Percentiles rank a stretch among this genome's conserved stretches.
Conservation (phyloP, 2,113 vertebrate genomes). For the Chionis minor region DNA sequence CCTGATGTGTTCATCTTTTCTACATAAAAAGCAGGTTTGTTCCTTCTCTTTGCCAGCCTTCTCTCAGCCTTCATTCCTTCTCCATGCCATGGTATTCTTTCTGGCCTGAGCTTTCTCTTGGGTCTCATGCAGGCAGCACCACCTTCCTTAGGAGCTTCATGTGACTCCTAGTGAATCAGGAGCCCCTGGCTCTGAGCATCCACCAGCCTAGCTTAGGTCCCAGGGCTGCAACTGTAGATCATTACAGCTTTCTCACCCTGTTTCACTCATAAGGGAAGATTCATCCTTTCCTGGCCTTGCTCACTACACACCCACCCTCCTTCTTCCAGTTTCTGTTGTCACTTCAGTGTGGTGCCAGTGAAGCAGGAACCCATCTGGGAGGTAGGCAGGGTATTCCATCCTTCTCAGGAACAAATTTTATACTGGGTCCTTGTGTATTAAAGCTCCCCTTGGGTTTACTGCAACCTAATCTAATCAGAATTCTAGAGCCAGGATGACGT, state of each 20-base stretch:
- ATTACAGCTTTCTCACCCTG: not conserved
- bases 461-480: not conserved
- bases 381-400: not conserved
- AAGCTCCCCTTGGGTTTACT: not conserved
- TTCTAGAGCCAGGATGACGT: not conserved
- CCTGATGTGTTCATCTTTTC: not conserved
- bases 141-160: not conserved
- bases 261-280: not conserved
- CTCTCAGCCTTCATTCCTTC: not conserved
- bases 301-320: rapidly evolving
- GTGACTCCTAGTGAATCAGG: not conserved
- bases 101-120: not conserved
- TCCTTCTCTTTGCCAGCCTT: not conserved
- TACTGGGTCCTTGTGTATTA: not conserved
- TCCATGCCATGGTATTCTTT: too few species aligned
- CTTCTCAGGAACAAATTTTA: not conserved
- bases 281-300: not conserved
- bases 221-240: not conserved
- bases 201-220: not conserved
- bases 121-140: not conserved
- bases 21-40: not conserved
- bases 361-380: not conserved
- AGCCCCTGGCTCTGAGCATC: not conserved
- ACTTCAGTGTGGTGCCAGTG: rapidly evolving
- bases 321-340: not conserved